Conservation (phyloP, 2,113 vertebrate genomes). For the Panurus biarmicus region DNA sequence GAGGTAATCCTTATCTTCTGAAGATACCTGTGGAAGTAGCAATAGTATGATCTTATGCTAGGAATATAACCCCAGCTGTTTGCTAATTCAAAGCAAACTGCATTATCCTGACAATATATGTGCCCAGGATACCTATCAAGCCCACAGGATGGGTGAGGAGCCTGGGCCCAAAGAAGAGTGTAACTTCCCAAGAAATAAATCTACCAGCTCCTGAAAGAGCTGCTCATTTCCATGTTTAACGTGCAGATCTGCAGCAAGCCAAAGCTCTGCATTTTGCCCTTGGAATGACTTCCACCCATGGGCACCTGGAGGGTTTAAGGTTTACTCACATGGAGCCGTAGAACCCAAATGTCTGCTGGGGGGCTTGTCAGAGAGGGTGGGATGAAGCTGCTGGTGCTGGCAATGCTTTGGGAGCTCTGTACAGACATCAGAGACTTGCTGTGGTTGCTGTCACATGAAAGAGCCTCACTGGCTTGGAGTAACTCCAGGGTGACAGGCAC, state of each 20-base stretch:
- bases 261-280: neutral
- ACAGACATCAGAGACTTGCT: neutral
- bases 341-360: neutral
- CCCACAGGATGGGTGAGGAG: neutral
- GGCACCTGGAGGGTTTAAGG: neutral
- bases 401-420: accelerated
- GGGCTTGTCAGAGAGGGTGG: neutral
- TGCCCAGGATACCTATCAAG: neutral
- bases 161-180: neutral
- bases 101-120: neutral
- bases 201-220: neutral
- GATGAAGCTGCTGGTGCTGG: neutral
- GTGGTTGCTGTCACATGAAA: neutral
- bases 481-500: neutral
- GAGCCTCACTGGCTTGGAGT: neutral
- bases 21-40: neutral
- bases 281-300: neutral
- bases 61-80: neutral
- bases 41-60: neutral
- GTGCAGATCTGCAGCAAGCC: neutral
- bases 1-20: neutral
- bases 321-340: neutral
- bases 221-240: neutral
- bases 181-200: neutral
- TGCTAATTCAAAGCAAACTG: neutral